Base-by-base conservation (phyloP, 2,113 vertebrate genomes). In the Passer montanus region DNA sequence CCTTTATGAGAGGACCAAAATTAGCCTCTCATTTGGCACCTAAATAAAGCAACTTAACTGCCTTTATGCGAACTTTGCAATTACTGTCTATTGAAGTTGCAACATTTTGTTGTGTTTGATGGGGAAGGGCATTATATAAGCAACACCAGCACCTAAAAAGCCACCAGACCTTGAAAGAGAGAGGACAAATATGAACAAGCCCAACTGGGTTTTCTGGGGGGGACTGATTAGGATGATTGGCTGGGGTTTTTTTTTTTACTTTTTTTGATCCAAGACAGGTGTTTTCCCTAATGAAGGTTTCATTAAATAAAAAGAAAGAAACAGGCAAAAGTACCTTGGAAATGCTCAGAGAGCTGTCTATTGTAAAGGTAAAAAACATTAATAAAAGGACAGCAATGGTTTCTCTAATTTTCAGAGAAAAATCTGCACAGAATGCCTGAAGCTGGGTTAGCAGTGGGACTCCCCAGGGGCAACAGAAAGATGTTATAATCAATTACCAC, bases 401-500 rank as follows among this genome's bases (percentile, higher is more conserved):
- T 87, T 91, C 89, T 93, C 41, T 72, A 64, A 89, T 90, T 96
- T 96, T 87, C 87, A 89, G 95, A 94, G 90, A 89, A 93, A 96
- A 95, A 91, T 94, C 97, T 80, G 86, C 94, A 80, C 95, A 91
- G 92, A 96, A 96, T 88, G 97, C 98, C 98, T 91, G 91, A 95
- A 96, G 97, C 97, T 95, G 97, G 97, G 97, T 95, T 96, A 95
- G 95, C 94, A 77, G 93, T 93, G 96, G 97, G 97, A 96, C 98
- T 98, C 98, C 98, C 98, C 87, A 86, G 97, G 98, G 98, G 98
- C 97, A 96, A 97, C 97, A 94, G 98, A 96, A 97, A 98, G 98
- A 98, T 98, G 98, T 98, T 98, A 97, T 99, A 99, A 98, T 99
- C 98, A 99, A 99, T 99, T 99, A 99, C 98, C 98, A 98, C 98